These are phyloP conservation scores for Magallana gigas DNA, from an alignment of 1,140 invertebrate species.

Conservation along the genomic window DNA sequence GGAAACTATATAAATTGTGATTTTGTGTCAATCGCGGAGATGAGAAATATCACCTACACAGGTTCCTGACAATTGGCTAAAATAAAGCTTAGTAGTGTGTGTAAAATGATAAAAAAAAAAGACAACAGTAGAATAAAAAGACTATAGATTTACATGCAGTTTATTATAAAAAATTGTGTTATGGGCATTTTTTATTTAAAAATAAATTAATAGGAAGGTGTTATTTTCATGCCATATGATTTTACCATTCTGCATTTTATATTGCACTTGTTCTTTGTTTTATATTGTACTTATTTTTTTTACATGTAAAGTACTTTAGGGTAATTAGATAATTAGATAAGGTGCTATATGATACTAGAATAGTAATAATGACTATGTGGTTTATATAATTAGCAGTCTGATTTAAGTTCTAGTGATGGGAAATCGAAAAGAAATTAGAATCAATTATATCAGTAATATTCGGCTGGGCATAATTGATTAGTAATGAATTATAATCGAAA, in stretches of 20 bases:
- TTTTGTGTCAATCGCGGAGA: neutral
- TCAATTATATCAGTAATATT: no score
- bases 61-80: conserved; percentile 4
- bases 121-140: conserved; percentile 1
- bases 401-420: neutral
- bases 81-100: neutral
- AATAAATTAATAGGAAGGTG: neutral
- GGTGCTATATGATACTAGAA: neutral
- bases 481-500: no score
- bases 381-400: conserved; percentile 11
- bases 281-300: conserved; percentile 10
- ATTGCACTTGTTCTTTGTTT: conserved; percentile 8
- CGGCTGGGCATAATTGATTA: no score
- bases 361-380: neutral
- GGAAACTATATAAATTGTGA: neutral
- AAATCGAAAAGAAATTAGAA: neutral
- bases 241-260: conserved; percentile 6
- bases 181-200: neutral
- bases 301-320: neutral
- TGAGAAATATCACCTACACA: neutral
- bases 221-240: conserved; percentile 5
- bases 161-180: neutral
- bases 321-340: conserved; percentile 9
- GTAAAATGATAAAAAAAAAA: neutral
- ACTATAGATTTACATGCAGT: neutral